These are phyloP conservation scores for Asteroscopus sphinx DNA, from an alignment of 2,888 invertebrate genomes.

Conservation along the genomic window DNA sequence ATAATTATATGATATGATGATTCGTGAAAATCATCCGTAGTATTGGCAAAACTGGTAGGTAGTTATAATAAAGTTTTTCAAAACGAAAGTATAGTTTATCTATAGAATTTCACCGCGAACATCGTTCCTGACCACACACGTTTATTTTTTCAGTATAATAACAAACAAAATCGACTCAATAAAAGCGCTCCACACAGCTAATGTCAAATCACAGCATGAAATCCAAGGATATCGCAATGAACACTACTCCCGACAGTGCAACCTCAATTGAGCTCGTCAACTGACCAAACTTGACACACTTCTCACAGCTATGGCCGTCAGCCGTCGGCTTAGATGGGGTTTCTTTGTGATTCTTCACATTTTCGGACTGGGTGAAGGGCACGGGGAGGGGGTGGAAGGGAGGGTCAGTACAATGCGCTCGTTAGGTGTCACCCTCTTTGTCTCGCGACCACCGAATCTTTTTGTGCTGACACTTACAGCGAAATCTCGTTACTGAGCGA, in stretches of 20 bases:
- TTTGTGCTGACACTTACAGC: constrained; percentile 40
- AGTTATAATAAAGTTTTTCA: too few species aligned
- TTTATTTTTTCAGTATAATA: too few species aligned
- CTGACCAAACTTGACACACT: constrained; percentile 43
- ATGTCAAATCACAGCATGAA: not conserved
- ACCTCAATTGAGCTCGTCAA: constrained; percentile 28
- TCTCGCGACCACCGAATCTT: constrained; percentile 45
- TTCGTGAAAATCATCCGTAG: too few species aligned
- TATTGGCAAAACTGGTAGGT: too few species aligned
- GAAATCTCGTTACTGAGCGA: constrained; percentile 34
- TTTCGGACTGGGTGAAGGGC: constrained; percentile 28
- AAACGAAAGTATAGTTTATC: too few species aligned
- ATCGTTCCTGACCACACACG: too few species aligned
- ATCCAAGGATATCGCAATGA: not conserved
- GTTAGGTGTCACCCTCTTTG: constrained; percentile 59
- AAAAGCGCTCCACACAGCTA: not conserved
- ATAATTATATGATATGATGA: too few species aligned
- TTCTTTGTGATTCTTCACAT: constrained; percentile 52
- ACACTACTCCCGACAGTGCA: constrained; percentile 3
- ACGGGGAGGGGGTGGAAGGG: constrained; percentile 5
- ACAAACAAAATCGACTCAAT: not conserved
- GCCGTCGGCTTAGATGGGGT: constrained; percentile 31
- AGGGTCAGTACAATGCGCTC: constrained; percentile 56
- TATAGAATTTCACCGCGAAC: too few species aligned
- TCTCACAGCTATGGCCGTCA: constrained; percentile 29